These are phyloP conservation scores for Tachina grossa DNA, from an alignment of 2,888 invertebrate genomes.

Conservation along the genomic window DNA sequence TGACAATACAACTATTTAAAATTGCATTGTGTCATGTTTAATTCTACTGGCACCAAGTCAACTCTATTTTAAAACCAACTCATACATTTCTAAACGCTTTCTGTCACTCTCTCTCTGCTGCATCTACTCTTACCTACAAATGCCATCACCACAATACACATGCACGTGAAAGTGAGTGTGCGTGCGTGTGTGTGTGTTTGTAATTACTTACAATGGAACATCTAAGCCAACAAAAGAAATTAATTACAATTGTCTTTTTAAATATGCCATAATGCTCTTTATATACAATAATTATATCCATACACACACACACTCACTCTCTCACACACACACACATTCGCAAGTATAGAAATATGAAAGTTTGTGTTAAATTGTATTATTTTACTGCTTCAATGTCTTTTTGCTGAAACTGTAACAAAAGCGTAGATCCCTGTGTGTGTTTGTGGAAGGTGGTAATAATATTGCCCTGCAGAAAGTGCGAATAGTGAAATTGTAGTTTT, in stretches of 20 bases:
- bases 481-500: no score
- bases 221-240: conserved; percentile 71
- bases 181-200: not conserved
- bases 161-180: not conserved
- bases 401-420: conserved; percentile 43
- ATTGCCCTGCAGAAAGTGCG: no score
- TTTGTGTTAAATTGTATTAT: conserved; percentile 63
- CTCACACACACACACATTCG: not conserved
- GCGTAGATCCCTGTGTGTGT: not conserved
- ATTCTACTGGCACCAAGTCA: conserved; percentile 70
- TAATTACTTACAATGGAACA: conserved; percentile 41
- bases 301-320: not conserved
- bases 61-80: conserved; percentile 51
- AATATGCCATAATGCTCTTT: conserved; percentile 70
- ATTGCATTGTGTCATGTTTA: conserved; percentile 70
- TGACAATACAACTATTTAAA: conserved; percentile 71
- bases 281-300: conserved; percentile 63
- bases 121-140: conserved; percentile 38
- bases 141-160: not conserved
- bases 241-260: conserved; percentile 72
- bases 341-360: conserved; percentile 26
- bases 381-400: conserved; percentile 55
- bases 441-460: not conserved
- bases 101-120: not conserved
- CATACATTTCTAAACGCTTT: conserved; percentile 40